These are phyloP conservation scores for Sipha flava DNA, from an alignment of 1,140 invertebrate genomes.

Conservation along the genomic window DNA sequence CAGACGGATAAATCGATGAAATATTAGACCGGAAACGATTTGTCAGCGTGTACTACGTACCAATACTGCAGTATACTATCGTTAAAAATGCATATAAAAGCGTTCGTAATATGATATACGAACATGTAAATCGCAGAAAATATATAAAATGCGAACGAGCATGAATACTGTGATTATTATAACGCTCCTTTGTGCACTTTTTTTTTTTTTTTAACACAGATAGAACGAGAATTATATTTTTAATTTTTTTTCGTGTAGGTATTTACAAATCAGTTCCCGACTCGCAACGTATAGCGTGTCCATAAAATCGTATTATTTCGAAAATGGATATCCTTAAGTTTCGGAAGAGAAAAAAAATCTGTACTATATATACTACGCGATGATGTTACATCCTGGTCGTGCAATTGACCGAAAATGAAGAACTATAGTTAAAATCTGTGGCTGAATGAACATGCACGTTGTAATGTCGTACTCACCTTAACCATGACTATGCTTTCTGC, in stretches of 20 bases:
- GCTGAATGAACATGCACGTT: constrained; percentile 2
- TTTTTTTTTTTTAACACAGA: not conserved
- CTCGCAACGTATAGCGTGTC: not conserved
- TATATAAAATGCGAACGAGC: not conserved
- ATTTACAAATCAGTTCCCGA: not conserved
- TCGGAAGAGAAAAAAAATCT: too few species aligned
- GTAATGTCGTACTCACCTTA: constrained; percentile 64
- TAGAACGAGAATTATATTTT: too few species aligned
- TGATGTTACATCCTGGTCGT: too few species aligned
- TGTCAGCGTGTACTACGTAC: not conserved
- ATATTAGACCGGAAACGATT: constrained; percentile 1
- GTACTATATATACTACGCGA: too few species aligned
- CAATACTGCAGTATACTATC: not conserved
- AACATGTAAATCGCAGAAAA: not conserved
- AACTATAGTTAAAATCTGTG: not conserved
- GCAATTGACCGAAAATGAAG: too few species aligned
- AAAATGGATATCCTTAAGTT: too few species aligned
- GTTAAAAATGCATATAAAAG: too few species aligned
- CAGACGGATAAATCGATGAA: not conserved
- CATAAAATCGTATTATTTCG: too few species aligned
- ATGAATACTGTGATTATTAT: not conserved
- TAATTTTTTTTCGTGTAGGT: not conserved
- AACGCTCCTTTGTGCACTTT: not conserved
- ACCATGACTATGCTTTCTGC: constrained; percentile 78
- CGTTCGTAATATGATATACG: not conserved